These are phyloP conservation scores for Empidonax alnorum DNA, from an alignment of 2,113 vertebrate species.

Conservation along the genomic window DNA sequence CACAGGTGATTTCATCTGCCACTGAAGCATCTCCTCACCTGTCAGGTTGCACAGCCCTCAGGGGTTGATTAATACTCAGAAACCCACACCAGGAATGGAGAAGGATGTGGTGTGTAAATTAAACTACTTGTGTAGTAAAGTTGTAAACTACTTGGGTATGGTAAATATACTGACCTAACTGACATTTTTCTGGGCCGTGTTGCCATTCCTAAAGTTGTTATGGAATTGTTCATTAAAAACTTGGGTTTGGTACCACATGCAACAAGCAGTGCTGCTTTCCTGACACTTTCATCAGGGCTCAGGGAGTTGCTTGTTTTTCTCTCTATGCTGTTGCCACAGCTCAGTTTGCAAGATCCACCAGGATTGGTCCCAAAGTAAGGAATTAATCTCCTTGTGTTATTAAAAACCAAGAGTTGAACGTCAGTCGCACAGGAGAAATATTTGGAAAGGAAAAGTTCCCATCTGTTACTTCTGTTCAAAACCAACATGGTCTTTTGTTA, in stretches of 20 bases:
- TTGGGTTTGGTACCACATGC: accelerated
- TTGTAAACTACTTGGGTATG: not conserved
- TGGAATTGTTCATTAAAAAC: not conserved
- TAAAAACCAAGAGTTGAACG: not conserved
- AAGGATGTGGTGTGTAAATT: not conserved
- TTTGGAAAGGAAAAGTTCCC: constrained; percentile 39
- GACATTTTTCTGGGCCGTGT: not conserved
- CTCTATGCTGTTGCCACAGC: not conserved
- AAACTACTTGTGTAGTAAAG: not conserved
- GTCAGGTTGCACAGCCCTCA: not conserved
- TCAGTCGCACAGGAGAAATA: not conserved
- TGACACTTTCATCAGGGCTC: not conserved
- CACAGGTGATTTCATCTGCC: not conserved
- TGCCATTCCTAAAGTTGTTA: not conserved
- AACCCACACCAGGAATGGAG: not conserved
- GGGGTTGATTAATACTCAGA: not conserved
- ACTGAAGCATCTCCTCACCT: not conserved
- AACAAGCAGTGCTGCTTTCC: not conserved
- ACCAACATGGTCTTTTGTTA: not conserved
- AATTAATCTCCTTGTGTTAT: not conserved
- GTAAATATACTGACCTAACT: not conserved
- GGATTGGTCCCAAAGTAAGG: not conserved
- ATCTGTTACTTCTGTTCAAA: constrained; percentile 40
- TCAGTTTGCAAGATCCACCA: not conserved
- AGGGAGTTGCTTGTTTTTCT: not conserved